Conservation (phyloP, 2,113 vertebrate genomes). For the Gobiocypris rarus region DNA sequence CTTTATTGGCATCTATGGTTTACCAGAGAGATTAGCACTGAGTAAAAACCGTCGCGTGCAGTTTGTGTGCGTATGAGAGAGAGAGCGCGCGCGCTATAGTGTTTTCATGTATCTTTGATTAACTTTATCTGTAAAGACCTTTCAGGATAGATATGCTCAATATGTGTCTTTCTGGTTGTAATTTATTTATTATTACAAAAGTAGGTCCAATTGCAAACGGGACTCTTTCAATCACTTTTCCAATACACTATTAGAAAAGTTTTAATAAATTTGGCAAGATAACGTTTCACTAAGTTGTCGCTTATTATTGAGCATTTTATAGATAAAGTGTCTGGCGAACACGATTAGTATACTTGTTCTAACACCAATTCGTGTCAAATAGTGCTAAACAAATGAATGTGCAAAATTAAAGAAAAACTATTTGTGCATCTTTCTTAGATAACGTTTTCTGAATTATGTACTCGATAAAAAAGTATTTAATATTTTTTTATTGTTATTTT, state of each 20-base stretch:
- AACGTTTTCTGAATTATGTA: neutral
- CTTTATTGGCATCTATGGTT: slow-evolving; percentile 14
- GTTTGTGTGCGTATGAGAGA: neutral
- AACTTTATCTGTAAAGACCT: neutral
- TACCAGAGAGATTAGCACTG: slow-evolving; percentile 10
- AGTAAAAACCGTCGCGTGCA: neutral
- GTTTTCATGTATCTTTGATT: neutral
- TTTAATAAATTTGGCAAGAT: no score
- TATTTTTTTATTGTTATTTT: neutral
- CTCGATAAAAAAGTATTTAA: no score
- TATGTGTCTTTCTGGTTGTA: neutral
- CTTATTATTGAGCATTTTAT: neutral
- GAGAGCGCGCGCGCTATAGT: no score
- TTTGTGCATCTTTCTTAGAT: neutral
- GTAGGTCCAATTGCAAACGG: neutral
- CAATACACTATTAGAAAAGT: no score
- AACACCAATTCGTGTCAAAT: neutral
- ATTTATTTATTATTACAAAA: neutral
- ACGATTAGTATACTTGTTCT: neutral
- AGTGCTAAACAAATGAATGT: neutral
- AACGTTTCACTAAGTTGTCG: neutral
- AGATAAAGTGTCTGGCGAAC: neutral
- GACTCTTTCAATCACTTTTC: neutral
- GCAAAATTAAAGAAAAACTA: neutral
- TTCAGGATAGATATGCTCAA: neutral